phyloP scores from a whole-genome alignment of 2,113 vertebrate species.

The Cyanoliseus patagonus region DNA sequence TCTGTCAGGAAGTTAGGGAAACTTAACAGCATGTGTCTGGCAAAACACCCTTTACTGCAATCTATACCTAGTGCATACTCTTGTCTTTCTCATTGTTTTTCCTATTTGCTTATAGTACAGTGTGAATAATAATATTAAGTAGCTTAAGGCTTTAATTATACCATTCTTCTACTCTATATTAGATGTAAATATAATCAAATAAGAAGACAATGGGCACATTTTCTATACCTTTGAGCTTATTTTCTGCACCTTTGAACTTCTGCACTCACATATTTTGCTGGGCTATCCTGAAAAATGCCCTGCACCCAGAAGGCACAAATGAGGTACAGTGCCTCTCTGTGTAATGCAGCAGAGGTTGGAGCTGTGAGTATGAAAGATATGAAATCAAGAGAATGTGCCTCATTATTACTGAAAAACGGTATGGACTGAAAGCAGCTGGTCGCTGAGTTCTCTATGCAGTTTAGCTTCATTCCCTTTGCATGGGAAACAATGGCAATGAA shows the following conservation, averaged over 20 bases:
- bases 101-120: neutral
- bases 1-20: neutral
- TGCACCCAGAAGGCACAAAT: neutral
- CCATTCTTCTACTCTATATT: neutral
- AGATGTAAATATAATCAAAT: neutral
- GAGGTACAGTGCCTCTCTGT: neutral
- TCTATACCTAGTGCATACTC: neutral
- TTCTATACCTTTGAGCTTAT: neutral
- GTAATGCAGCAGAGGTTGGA: neutral
- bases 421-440: slow-evolving; percentile 6
- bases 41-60: neutral
- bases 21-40: neutral
- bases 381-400: neutral
- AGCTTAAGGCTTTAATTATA: neutral
- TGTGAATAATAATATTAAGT: neutral
- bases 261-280: neutral
- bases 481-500: slow-evolving; percentile 7
- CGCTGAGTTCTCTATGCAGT: neutral
- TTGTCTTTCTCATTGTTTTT: neutral
- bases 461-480: neutral
- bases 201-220: neutral
- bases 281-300: neutral
- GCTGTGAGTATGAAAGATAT: neutral
- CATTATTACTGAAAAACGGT: neutral
- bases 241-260: neutral